A percentile compares a stretch with the other conserved stretches of the same genome.
phyloP scores from a whole-genome alignment of 2,113 vertebrate genomes.

The Pedetes capensis region DNA sequence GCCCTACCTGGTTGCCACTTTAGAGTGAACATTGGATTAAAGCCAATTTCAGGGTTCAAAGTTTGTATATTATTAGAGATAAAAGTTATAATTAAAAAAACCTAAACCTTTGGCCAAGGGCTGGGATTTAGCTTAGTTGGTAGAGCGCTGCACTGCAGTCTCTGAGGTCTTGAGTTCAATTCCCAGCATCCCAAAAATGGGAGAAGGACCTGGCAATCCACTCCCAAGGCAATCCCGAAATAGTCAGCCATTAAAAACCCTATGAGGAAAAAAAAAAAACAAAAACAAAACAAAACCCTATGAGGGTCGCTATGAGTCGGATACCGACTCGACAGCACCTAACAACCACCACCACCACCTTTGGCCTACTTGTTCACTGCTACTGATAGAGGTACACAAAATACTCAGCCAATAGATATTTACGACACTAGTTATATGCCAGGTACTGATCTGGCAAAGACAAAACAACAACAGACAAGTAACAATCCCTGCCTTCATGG shows the following conservation, averaged over 20 bases:
- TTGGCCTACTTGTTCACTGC: not conserved
- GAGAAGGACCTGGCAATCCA: too few species aligned
- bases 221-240: too few species aligned
- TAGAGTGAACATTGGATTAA: not conserved
- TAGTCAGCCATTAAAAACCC: too few species aligned
- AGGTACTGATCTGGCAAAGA: not conserved
- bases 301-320: too few species aligned
- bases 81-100: not conserved
- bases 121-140: too few species aligned
- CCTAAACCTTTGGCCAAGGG: not conserved
- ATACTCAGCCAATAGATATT: not conserved
- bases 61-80: not conserved
- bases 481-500: not conserved
- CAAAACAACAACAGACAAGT: not conserved
- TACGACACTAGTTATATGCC: not conserved
- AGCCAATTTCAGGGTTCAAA: constrained; percentile 15
- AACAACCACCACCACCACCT: too few species aligned
- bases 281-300: too few species aligned
- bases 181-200: too few species aligned
- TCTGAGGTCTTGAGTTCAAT: too few species aligned
- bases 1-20: not conserved
- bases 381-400: not conserved
- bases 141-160: too few species aligned
- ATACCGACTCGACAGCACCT: too few species aligned
- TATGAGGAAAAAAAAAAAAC: too few species aligned